Base-by-base conservation (phyloP, 1,140 invertebrate genomes). In the Vanessa tameamea region DNA sequence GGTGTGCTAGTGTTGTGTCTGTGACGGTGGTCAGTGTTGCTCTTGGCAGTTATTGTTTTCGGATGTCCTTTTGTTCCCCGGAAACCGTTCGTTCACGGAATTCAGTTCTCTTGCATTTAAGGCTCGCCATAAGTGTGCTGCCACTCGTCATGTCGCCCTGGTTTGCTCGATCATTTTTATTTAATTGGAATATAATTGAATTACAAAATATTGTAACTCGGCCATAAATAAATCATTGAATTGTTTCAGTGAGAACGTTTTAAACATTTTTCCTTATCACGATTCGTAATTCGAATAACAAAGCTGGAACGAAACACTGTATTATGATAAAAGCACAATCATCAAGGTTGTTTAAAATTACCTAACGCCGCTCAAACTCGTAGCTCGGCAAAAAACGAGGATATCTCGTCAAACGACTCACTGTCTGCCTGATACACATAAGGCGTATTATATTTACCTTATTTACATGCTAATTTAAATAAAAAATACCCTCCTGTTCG, bases 41-140 rank as follows among this genome's bases (percentile, higher is more conserved):
- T 64, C 70, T 81, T 83, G 84, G 83, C 78, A 53, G 68, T 73
- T 68, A 61, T 73, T 73, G 64, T 55, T 70, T n/a, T 64, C 65
- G 76, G 76, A 77, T 77, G 67, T 67, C 55, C 57, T 75, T 75
- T 71, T 75, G 71, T 77, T 72, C 70, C 66, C 50, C 59, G 70
- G 57, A 72, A 77, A 73, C 72, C 65, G 66, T 69, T 69, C 15
- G 72, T 74, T 74, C 72, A 69, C 61, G 66, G 72, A 74, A 74
- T 69, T 74, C 66, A 68, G 66, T 74, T 66, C 70, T 72, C 64
- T 55, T 67, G 66, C 72, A 47, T 68, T 67, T 37, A 74, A 74
- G 72, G 72, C 72, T 68, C 15, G 72, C 59, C 59, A 55, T 48
- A 69, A 64, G 72, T 65, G 57, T 26, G 57, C 23, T 61, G 57